Conservation (phyloP, 2,888 invertebrate species). For the Himalopsyche anomala region DNA sequence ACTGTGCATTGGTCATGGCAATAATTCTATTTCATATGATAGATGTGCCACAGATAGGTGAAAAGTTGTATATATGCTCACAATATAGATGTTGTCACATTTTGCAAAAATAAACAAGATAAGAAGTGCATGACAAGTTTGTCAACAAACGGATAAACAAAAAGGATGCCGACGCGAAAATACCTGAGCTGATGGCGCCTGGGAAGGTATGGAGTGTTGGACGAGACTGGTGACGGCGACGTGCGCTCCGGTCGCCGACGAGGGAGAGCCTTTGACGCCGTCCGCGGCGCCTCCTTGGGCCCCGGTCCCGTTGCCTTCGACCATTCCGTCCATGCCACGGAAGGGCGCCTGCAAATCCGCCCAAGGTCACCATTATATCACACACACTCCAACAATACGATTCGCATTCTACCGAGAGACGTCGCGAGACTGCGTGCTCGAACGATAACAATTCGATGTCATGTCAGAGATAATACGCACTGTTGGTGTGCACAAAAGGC, state of each 20-base stretch:
- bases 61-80: no score
- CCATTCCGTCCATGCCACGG: slow-evolving; percentile 91
- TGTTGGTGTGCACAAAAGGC: slow-evolving; percentile 24
- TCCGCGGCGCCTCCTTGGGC: slow-evolving; percentile 73
- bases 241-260: slow-evolving; percentile 70
- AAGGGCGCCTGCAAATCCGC: slow-evolving; percentile 78
- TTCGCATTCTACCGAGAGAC: neutral
- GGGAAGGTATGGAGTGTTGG: slow-evolving; percentile 86
- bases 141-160: slow-evolving; percentile 33
- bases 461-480: slow-evolving; percentile 38
- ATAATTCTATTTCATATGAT: no score
- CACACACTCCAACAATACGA: slow-evolving; percentile 22
- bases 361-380: slow-evolving; percentile 59
- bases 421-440: neutral
- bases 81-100: neutral
- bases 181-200: slow-evolving; percentile 83
- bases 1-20: no score
- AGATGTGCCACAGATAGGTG: no score
- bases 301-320: slow-evolving; percentile 89
- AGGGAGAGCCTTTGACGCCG: slow-evolving; percentile 68
- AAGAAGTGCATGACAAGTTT: slow-evolving; percentile 14
- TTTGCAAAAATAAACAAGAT: slow-evolving; percentile 25
- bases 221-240: slow-evolving; percentile 86
- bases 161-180: slow-evolving; percentile 65
- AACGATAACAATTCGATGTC: slow-evolving; percentile 39